Evolutionary conservation across 2,888 invertebrate genomes (phyloP), one percentile per base, ranked within the genome.

Genomic region (Andrena bicolor): DNA sequence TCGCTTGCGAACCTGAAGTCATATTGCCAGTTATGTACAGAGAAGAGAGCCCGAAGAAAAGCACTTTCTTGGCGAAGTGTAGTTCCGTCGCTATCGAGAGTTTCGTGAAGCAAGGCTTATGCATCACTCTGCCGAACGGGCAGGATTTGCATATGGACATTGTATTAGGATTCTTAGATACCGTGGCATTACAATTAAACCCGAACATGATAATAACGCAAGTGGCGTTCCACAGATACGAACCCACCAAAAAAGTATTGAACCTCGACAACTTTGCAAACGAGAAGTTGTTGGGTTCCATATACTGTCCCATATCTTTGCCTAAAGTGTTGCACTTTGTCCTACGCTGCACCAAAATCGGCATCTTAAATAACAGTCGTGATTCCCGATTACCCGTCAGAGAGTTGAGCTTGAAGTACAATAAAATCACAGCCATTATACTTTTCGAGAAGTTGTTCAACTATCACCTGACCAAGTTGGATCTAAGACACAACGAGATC

Each of bases 241-340:
- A 93, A 13, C 64, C 85, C 0, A 5, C 71, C 0, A 91, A 86
- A 63, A 93, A 92, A 75, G 69, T 85, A 48, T 81, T 94, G 0
- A 92, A 93, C 77, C 88, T 94, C 0, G 89, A 92, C 35, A 87
- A 92, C 68, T 93, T 94, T 75, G 89, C 90, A 35, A 91, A 91
- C 23, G 92, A 93, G 16, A 88, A 89, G 75, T 53, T 73, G 1
- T 68, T 94, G 2, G 84, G 86, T 2, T 84, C 92, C 0, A 83
- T 94, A 63, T 93, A 91, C 71, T 94, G 93, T 82, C 92, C 93
- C 0, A 53, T 94, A 10, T 91, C 92, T 7, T 85, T 90, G 2
- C 89, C 90, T 1, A 88, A 85, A 49, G 87, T 93, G 10, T 88
- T 94, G 16, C 86, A 91, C 10, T 84, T 79, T 23, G 89, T 93